Evolutionary conservation across 2,888 invertebrate genomes (phyloP), one percentile per base, ranked within the genome.

Genomic region (Aproaerema taeniolella): DNA sequence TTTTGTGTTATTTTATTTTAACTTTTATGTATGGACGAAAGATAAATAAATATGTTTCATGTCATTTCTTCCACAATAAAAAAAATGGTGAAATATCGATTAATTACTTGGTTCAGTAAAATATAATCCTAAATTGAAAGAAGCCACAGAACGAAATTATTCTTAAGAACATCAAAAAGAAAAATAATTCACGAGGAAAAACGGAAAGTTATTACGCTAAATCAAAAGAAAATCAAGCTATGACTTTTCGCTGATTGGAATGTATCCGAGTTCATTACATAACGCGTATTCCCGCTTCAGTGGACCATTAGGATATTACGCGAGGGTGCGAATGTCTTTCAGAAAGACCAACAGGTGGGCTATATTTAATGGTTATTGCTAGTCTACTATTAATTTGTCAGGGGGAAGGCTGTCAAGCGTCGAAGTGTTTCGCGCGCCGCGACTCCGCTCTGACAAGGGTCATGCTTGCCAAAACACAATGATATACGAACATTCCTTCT

Each of bases 331-430:
- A 44, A 42, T 47, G 47, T 47, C 47, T 40, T 40, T 41, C 26
- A 41, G 39, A 40, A 41, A 46, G 45, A 44, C 56, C 72, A 73
- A 80, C 77, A 79, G 71, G 76, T 75, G 66, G 71, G 62, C 58
- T 50, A 76, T 76, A 72, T 76, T 72, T 72, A 72, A 71, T 63
- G 64, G 66, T 69, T 65, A 71, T 65, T 65, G 62, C 61, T 62
- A 53, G 62, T 58, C 55, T 64, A 63, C 68, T 67, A 71, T 76
- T 76, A 76, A 76, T 78, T 76, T 75, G 62, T 70, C 60, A 57
- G 55, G 35, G 13, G 16, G 10, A 28, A 16, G 14, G 26, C 49
- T 55, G 57, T 58, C 54, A 58, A 50, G 51, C 52, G 53, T 60
- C 55, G 38, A 44, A 42, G 39, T n/a, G n/a, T 26, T 26, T 7